Evolutionary conservation across 2,888 invertebrate genomes (phyloP).

Genomic region (Brenthis ino): DNA sequence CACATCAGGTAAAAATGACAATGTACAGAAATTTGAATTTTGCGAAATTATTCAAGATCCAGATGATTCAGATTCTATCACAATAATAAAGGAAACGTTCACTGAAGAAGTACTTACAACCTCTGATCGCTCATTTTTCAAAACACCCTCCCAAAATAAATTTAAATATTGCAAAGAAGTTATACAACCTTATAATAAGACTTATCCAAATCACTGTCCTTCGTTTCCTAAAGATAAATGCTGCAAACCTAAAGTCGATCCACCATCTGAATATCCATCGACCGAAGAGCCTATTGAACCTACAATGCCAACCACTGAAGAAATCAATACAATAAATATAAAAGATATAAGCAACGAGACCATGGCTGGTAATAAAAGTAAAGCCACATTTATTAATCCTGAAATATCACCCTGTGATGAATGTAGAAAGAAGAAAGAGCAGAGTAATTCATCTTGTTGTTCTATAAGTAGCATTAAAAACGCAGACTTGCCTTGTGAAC

Average conservation of each 20-base stretch:
- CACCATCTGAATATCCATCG: not conserved
- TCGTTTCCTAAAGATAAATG: slow-evolving; percentile 29
- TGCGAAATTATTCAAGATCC: slow-evolving; percentile 49
- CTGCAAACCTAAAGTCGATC: not conserved
- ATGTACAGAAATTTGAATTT: slow-evolving; percentile 49
- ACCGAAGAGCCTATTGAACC: slow-evolving; percentile 6
- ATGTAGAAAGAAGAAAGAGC: slow-evolving; percentile 20
- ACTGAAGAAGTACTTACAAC: slow-evolving; percentile 45
- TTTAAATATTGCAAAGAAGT: slow-evolving; percentile 56
- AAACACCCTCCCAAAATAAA: slow-evolving; percentile 33
- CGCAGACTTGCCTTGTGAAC: slow-evolving; percentile 18
- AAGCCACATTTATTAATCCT: slow-evolving; percentile 32
- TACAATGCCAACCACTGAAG: slow-evolving; percentile 2
- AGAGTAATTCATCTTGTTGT: slow-evolving; percentile 11
- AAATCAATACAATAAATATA: slow-evolving; percentile 2
- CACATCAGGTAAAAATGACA: slow-evolving; percentile 34
- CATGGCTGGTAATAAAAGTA: slow-evolving; percentile 18
- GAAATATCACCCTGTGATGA: not conserved
- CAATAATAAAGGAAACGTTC: slow-evolving; percentile 49
- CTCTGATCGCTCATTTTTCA: slow-evolving; percentile 17
- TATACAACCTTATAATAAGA: slow-evolving; percentile 51
- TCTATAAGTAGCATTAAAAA: slow-evolving; percentile 12
- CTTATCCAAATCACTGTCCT: slow-evolving; percentile 43
- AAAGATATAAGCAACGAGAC: not conserved
- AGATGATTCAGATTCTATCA: slow-evolving; percentile 43